These are phyloP conservation scores for Grammomys dolichurus DNA, from an alignment of 2,113 vertebrate species.

Conservation along the genomic window DNA sequence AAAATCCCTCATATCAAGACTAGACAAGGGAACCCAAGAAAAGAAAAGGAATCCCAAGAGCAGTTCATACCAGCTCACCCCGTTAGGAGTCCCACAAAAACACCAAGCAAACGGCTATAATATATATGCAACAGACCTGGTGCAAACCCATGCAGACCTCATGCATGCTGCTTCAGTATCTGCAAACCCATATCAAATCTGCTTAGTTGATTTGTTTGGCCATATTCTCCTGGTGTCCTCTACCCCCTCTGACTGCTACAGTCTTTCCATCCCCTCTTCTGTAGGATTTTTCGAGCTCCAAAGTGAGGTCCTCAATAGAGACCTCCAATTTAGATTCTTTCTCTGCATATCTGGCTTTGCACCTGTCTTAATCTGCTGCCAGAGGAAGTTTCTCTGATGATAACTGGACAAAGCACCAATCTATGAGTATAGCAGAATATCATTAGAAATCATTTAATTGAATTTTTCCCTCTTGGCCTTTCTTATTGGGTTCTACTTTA, in stretches of 20 bases:
- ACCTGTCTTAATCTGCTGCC: neutral
- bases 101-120: neutral
- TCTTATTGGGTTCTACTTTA: neutral
- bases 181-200: neutral
- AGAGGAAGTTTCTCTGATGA: neutral
- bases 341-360: neutral
- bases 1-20: neutral
- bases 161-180: neutral
- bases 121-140: neutral
- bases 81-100: neutral
- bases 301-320: too few relatives aligned
- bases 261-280: neutral
- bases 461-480: neutral
- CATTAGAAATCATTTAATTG: neutral
- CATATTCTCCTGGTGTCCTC: neutral
- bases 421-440: neutral
- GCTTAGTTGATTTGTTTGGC: neutral
- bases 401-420: neutral
- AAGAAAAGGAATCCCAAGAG: neutral
- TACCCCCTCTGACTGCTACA: neutral
- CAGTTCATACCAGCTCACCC: neutral
- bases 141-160: neutral
- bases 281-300: neutral
- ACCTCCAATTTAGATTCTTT: neutral
- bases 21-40: neutral